Evolutionary conservation across 92 coral and sea anemone species (phyloP), one percentile per base, ranked within the genome.

Genomic region (Epizoanthus stellaris): DNA sequence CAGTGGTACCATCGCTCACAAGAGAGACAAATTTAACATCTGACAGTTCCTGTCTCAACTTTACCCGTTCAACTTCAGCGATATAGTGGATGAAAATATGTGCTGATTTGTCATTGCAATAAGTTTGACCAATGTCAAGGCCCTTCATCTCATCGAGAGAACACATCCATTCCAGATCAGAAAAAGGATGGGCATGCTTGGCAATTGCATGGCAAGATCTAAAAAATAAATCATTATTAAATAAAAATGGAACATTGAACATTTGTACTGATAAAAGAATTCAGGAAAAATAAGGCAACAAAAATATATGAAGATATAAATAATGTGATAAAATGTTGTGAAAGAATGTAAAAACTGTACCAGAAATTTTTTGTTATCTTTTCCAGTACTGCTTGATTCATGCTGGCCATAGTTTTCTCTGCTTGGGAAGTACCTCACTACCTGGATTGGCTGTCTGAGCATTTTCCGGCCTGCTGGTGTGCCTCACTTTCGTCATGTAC

Each of bases 1-100:
- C 81, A 16, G 90, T 87, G 9, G 85, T 56, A 20, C 90, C 90
- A 72, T 87, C 90, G 6, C 56, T 11, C 47, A 87, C 68, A 47
- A 87, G 63, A 20, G 70, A 87, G 6, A 87, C n/a, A 72, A 87
- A 87, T 58, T 63, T 42, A 42, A 85, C 62, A 56, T 70, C 76
- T 49, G 36, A 21, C 67, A 86, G 53, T 86, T 86, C 89, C 1
- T 69, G 40, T 36, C 59, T 42, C 25, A 56, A 40, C 36, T 45
- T 86, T 76, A 63, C 70, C 67, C 62, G 52, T 75, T 85, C 59
- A 20, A 68, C 89, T 36, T 53, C 70, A 20, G 89, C 80, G 10
- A 86, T 86, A 71, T 77, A 68, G 65, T 70, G 25, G 39, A 80
- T 72, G 20, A 71, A 80, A 58, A 68, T 56, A 39, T 71, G 21